A percentile compares a stretch with the other conserved stretches of the same genome.
These are phyloP conservation scores for Orthosia incerta DNA, from an alignment of 2,888 invertebrate species.

Conservation along the genomic window DNA sequence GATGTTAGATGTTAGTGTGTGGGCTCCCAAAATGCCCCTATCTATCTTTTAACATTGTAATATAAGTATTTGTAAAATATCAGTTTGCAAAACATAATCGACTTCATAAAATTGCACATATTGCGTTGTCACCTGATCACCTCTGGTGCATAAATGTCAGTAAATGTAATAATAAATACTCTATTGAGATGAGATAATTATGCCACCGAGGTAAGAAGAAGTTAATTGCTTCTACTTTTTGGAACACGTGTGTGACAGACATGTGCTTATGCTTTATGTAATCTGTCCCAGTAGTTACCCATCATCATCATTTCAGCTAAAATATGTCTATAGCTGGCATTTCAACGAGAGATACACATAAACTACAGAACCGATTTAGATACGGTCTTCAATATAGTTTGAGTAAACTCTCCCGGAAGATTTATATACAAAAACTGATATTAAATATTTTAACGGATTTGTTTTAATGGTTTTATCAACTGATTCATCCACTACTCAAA, in stretches of 20 bases:
- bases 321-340: background rate
- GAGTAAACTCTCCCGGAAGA: background rate
- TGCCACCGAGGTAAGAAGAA: constrained; percentile 19
- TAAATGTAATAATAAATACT: background rate
- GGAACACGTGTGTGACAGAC: background rate
- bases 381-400: no score
- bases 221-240: constrained; percentile 30
- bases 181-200: constrained; percentile 33
- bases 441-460: background rate
- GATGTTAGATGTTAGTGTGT: no score
- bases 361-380: no score
- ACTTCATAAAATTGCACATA: background rate
- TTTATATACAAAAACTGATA: no score
- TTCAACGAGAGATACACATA: no score
- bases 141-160: background rate
- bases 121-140: background rate
- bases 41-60: no score
- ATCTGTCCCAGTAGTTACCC: background rate
- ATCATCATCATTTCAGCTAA: background rate
- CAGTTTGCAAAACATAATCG: background rate
- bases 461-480: background rate
- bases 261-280: background rate
- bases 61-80: no score
- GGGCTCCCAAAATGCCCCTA: no score
- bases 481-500: background rate